These are phyloP conservation scores for Choloepus didactylus DNA, from an alignment of 2,797 vertebrate genomes.

Conservation along the genomic window DNA sequence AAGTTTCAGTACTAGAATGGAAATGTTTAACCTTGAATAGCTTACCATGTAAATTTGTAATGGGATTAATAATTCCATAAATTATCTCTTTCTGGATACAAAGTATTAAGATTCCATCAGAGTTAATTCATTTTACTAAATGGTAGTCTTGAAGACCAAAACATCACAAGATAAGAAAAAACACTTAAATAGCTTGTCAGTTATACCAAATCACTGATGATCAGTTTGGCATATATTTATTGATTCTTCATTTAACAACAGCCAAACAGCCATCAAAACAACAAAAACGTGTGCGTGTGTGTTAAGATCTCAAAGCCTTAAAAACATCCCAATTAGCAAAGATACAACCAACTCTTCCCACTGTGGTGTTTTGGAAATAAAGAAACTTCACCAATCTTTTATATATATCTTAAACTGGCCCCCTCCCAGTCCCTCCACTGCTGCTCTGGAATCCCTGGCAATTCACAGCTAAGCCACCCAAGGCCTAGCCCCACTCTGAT, in stretches of 20 bases:
- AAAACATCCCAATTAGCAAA: constrained; percentile 26
- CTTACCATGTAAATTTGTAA: constrained; percentile 20
- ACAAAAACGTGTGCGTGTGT: background rate
- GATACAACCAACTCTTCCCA: constrained; percentile 21
- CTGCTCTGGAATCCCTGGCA: constrained; percentile 74
- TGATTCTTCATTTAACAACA: constrained; percentile 46
- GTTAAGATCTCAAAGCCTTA: constrained; percentile 12
- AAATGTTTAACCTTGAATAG: constrained; percentile 21
- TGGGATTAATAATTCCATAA: background rate
- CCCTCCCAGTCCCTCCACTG: constrained; percentile 62
- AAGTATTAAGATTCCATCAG: constrained; percentile 54
- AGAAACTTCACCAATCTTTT: constrained; percentile 8
- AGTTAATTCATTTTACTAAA: constrained; percentile 58
- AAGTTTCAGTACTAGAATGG: constrained; percentile 45
- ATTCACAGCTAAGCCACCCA: constrained; percentile 72
- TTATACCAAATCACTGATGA: constrained; percentile 49
- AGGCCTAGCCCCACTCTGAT: constrained; percentile 75
- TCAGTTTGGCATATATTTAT: constrained; percentile 8
- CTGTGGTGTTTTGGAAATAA: background rate
- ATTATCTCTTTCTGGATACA: constrained; percentile 46
- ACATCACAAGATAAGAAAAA: background rate
- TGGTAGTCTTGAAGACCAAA: constrained; percentile 65
- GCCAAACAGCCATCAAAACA: background rate
- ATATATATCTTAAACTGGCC: background rate
- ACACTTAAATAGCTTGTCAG: constrained; percentile 26